Base-by-base conservation (phyloP, 2,797 vertebrate genomes). In the Kryptopterus vitreolus region DNA sequence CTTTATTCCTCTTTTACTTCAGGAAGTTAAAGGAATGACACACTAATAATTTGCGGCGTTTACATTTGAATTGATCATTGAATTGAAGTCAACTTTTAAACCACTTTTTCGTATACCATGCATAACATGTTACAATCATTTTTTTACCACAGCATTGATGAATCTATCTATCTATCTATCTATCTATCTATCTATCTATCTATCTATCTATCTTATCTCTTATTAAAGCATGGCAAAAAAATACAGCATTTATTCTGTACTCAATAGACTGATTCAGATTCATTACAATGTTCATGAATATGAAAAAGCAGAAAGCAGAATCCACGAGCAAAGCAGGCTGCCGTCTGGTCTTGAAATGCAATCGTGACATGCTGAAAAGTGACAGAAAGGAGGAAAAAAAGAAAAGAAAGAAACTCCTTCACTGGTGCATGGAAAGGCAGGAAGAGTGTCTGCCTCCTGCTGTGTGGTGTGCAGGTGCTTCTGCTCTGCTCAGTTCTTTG, bases 391-490 rank as follows among this genome's bases (percentile, higher is more conserved):
- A n/a, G 35, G 38, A 61, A 18, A 35, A 46, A 78, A 78, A 53
- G 43, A 73, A 43, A 4, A 16, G 15, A 29, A 50, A 69, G 18
- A 69, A 50, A 48, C 66, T 11, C 48, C 18, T 31, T 71, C 48
- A 71, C 4, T 53, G n/a, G n/a, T 43, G 53, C 53, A 38, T 43
- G 46, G 52, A 62, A 46, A 69, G 57, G 46, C 69, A 68, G 50
- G 29, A 70, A 43, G n/a, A 29, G 33, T 26, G 63, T 69, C 53
- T 52, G 38, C 73, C 43, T 70, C 80, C 80, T 76, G 63, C 72
- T 76, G 29, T 66, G 38, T 26, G 2, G 13, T 48, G 61, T 80
- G 61, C 79, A 80, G 79, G 71, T 69, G 63, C 68, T 63, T 33
- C 48, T 53, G n/a, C 75, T 77, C 29, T 76, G 52, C 13, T 35